These are phyloP conservation scores for Homarus americanus DNA, from an alignment of 1,140 invertebrate species.

Conservation along the genomic window DNA sequence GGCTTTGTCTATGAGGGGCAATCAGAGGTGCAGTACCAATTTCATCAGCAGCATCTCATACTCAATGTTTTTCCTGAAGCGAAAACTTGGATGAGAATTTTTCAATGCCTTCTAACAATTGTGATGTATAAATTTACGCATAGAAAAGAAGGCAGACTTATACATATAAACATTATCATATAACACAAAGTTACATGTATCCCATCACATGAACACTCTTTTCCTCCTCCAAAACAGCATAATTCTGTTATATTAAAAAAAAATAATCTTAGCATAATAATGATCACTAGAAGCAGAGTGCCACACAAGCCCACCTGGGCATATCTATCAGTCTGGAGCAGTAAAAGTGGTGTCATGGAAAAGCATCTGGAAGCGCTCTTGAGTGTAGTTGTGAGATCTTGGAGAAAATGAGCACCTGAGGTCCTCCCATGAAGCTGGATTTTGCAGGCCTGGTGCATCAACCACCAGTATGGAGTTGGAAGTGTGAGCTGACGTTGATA, in stretches of 20 bases:
- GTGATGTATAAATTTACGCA: too few relatives aligned
- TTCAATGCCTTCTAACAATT: not conserved
- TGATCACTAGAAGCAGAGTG: not conserved
- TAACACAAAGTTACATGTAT: too few relatives aligned
- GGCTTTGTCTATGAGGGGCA: conserved; percentile 86
- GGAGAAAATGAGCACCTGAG: conserved; percentile 89
- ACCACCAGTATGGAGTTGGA: conserved; percentile 89
- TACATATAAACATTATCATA: too few relatives aligned
- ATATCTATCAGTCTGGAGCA: conserved; percentile 89
- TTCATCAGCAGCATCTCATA: conserved; percentile 78
- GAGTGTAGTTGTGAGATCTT: conserved; percentile 96
- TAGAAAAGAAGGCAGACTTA: too few relatives aligned
- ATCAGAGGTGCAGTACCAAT: conserved; percentile 84
- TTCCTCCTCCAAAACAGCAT: too few relatives aligned
- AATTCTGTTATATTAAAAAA: not conserved
- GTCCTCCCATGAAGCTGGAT: conserved; percentile 89
- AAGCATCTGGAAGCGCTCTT: conserved; percentile 92
- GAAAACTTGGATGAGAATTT: not conserved
- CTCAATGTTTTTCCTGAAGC: conserved; percentile 73
- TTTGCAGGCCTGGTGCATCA: conserved; percentile 94
- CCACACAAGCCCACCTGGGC: conserved; percentile 77
- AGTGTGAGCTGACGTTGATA: conserved; percentile 88
- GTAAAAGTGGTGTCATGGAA: conserved; percentile 93
- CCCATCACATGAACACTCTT: too few relatives aligned
- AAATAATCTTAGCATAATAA: not conserved